Base-by-base conservation (phyloP, 2,113 vertebrate species). In the Tympanuchus pallidicinctus region DNA sequence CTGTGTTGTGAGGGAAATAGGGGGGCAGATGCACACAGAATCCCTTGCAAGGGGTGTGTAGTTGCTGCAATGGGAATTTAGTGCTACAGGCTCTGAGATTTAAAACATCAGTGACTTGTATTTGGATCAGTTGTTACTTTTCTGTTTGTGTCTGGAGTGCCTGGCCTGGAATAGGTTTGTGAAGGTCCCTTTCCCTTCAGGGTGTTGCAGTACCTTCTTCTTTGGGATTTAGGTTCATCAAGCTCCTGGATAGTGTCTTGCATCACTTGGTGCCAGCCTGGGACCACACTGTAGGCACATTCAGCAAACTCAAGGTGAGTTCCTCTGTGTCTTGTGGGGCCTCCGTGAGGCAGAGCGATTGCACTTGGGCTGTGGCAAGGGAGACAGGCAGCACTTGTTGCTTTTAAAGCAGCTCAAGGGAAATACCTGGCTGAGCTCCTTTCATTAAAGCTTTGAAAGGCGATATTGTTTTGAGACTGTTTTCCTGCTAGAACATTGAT, bases 271-370 rank as follows among this genome's bases (percentile, higher is more conserved):
- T 99, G 24, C 99, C 99, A 27, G 98, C 99, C 75, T 99, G 99
- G 99, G 99, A 99, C 89, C 98, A 99, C 95, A 99, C 99, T 32
- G 92, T 99, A 52, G 98, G 99, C 22, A 99, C 99, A 7, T 99
- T 99, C 96, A 99, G 97, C 96, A 98, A 99, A 54, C 98, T 99
- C 92, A 99, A 99, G 98, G 99, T 99, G 75, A 98, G 97, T 1
- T 48, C 13, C 27, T 81, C n/a, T 45, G 2, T 59, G 25, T 64
- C 66, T 43, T 34, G 13, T 34, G 66, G 12, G 34, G 13, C 36
- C 43, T 76, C 36, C 24, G 17, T 63, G 82, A 73, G 82, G 45
- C 42, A 73, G 72, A n/a, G 12, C 48, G 60, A 8, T 43, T 60
- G 50, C 0, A 0, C 50, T 76, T 7, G 4, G 24, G 54, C 56